Base-by-base conservation (phyloP, 2,797 vertebrate genomes). In the Anguilla obscura region DNA sequence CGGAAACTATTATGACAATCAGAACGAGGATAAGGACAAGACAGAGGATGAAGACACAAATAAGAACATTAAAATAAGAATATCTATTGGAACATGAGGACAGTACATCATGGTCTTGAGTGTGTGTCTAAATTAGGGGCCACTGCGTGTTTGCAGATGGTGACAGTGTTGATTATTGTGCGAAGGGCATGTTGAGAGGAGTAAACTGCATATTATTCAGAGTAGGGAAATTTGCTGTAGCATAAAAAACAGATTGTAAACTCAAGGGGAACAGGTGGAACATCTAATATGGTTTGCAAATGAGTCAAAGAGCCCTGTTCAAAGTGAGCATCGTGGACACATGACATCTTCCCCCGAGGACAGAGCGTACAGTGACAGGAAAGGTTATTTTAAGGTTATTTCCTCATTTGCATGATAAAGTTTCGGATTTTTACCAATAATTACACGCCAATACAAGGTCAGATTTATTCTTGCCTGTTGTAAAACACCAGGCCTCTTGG, bases 271-370 rank as follows among this genome's bases (percentile, higher is more conserved):
- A 88, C 87, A 88, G 87, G 84, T 88, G 87, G 63, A 69, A 83
- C 74, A 60, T 85, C 87, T 88, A 85, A 88, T 88, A 88, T 85
- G 87, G 66, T 83, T 88, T 88, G 87, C 87, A 88, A 88, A 88
- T 88, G 33, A 80, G 76, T 80, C 40, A 21, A 80, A 80, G 76
- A 24, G 76, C 48, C 48, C 76, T 80, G 40, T 80, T 80, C 33
- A 80, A 45, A 80, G 76, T 48, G 76, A 80, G 24, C 33, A 80
- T 21, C 6, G 48, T 1, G 36, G 76, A 80, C 71, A 76, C n/a
- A 45, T 8, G 14, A 80, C 21, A 36, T 16, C 40, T 14, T 76
- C 71, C 76, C 76, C 16, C 3, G 33, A 36, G 76, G 76, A 21
- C 36, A 45, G 36, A 80, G 7, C 24, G 33, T 45, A 80, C 76